A percentile compares a stretch with the other conserved stretches of the same genome.
Evolutionary conservation across 2,113 vertebrate species (phyloP).

Genomic region (Sorex araneus): DNA sequence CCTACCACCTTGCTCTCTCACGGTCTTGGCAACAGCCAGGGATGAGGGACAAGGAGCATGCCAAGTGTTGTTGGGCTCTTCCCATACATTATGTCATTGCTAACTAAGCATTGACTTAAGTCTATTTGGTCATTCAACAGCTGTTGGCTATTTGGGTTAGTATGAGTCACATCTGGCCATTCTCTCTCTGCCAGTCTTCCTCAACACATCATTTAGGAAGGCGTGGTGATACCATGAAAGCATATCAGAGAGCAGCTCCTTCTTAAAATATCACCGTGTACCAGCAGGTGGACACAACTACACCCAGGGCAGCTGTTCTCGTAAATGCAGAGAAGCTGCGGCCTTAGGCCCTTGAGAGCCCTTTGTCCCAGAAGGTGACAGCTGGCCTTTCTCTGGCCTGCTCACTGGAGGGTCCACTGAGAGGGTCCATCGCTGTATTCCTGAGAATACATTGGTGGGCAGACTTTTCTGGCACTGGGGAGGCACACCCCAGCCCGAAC

Average conservation of each 20-base stretch:
- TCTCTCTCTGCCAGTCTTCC: neutral
- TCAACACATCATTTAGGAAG: neutral
- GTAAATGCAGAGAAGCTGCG: too few relatives aligned
- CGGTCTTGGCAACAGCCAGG: neutral
- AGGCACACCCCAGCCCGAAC: neutral
- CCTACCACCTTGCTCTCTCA: neutral
- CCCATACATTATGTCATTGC: neutral
- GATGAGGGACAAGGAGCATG: neutral
- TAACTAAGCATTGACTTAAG: neutral
- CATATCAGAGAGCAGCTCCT: neutral
- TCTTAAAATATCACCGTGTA: neutral
- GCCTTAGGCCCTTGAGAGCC: neutral
- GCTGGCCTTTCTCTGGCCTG: neutral
- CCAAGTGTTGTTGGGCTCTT: neutral
- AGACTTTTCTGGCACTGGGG: neutral
- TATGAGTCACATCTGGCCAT: neutral
- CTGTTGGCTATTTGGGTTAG: neutral
- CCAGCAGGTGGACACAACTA: neutral
- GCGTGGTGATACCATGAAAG: neutral
- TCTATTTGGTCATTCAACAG: neutral
- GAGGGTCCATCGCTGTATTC: neutral
- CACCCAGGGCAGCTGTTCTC: too few relatives aligned
- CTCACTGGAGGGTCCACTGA: neutral
- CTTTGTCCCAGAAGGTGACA: neutral
- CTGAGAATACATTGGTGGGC: neutral